Evolutionary conservation across 2,797 vertebrate species (phyloP).

Genomic region (Spinus pinus): DNA sequence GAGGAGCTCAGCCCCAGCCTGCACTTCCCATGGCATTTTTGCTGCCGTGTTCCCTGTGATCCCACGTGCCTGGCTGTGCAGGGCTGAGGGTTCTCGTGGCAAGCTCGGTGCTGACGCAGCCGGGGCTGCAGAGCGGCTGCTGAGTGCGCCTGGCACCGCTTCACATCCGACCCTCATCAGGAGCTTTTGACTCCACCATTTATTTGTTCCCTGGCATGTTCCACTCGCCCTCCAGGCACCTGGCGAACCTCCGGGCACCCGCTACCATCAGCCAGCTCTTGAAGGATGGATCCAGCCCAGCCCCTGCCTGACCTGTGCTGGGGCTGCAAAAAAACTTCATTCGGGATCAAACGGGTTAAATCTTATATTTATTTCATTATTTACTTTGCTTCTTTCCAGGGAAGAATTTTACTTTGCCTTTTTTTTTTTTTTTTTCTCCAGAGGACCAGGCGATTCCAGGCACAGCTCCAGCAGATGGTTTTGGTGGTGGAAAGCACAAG

Average conservation of each 20-base stretch:
- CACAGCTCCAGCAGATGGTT: constrained; percentile 63
- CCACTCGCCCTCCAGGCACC: neutral
- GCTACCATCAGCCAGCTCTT: accelerated
- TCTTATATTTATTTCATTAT: neutral
- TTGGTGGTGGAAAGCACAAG: constrained; percentile 12
- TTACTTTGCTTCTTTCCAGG: neutral
- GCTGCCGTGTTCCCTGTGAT: neutral
- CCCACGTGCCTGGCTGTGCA: accelerated
- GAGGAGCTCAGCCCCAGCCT: neutral
- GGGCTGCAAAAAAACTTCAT: neutral
- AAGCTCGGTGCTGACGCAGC: neutral
- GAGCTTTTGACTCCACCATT: neutral
- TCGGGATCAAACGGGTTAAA: neutral
- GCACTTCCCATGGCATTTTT: accelerated
- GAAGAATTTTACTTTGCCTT: neutral
- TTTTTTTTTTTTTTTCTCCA: neutral
- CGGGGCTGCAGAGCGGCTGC: neutral
- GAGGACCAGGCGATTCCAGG: constrained; percentile 44
- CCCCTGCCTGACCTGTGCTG: neutral
- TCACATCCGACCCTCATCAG: neutral
- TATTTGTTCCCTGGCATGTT: neutral
- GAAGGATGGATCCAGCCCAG: neutral
- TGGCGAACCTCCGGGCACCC: neutral
- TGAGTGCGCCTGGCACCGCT: neutral
- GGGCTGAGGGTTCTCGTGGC: neutral